These are phyloP conservation scores for Epinephelus awoara DNA, from an alignment of 2,797 vertebrate genomes.

Conservation along the genomic window DNA sequence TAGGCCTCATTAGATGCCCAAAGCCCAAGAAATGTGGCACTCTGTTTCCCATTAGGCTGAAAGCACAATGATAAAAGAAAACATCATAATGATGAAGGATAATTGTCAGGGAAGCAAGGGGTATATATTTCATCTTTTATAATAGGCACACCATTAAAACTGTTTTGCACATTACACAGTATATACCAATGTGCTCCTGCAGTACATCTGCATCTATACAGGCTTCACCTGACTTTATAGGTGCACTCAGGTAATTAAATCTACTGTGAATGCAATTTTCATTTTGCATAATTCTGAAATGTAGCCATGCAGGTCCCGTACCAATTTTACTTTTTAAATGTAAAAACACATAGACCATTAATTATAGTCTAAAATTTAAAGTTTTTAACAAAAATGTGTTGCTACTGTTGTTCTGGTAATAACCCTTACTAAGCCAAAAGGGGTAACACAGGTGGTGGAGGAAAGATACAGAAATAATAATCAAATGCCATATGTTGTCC, in stretches of 20 bases:
- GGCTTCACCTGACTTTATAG: background rate
- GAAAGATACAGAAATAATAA: background rate
- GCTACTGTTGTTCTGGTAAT: background rate
- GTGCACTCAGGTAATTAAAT: background rate
- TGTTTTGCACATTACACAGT: constrained; percentile 2
- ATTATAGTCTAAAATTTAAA: background rate
- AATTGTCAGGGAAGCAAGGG: constrained; percentile 40
- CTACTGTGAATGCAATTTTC: background rate
- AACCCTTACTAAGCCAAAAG: background rate
- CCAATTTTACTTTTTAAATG: background rate
- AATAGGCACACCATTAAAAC: background rate
- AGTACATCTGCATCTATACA: background rate
- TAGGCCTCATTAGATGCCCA: constrained; percentile 62
- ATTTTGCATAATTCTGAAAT: background rate
- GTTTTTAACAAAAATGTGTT: background rate
- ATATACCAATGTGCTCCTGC: background rate
- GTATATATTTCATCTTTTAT: constrained; percentile 35
- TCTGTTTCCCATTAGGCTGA: constrained; percentile 57
- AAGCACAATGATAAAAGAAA: constrained; percentile 42
- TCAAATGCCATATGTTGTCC: too few species aligned
- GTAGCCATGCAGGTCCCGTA: background rate
- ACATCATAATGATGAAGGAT: constrained; percentile 34
- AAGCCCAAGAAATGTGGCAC: constrained; percentile 56
- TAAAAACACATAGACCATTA: background rate
- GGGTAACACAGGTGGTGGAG: too few species aligned